A percentile compares a stretch with the other conserved stretches of the same genome.
phyloP scores from a whole-genome alignment of 2,888 invertebrate genomes.

The Apantesis nais region DNA sequence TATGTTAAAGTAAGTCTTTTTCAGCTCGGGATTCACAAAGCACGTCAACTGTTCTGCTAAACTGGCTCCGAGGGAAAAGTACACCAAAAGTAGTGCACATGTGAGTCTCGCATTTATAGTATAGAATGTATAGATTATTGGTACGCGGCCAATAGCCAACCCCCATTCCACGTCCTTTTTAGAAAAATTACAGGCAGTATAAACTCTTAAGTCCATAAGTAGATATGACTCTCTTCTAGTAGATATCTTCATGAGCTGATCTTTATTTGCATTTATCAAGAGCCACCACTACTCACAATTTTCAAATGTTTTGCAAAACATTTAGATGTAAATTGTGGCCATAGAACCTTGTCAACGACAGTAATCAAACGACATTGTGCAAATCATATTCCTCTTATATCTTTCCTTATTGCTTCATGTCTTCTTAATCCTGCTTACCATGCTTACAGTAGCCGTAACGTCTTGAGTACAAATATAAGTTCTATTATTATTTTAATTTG shows the following conservation, averaged over 20 bases:
- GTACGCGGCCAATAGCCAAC: slow-evolving; percentile 35
- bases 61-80: slow-evolving; percentile 93
- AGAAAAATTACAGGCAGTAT: slow-evolving; percentile 15
- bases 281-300: slow-evolving; percentile 65
- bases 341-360: slow-evolving; percentile 58
- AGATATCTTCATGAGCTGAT: slow-evolving; percentile 24
- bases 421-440: slow-evolving; percentile 24
- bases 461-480: background rate
- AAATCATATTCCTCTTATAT: slow-evolving; percentile 24
- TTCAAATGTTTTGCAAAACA: slow-evolving; percentile 64
- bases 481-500: background rate
- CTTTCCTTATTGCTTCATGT: background rate
- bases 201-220: slow-evolving; percentile 14
- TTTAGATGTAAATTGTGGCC: slow-evolving; percentile 59
- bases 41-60: slow-evolving; percentile 91
- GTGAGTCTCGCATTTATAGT: slow-evolving; percentile 61
- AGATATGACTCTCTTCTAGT: slow-evolving; percentile 9
- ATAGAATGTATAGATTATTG: slow-evolving; percentile 28
- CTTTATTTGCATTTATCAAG: slow-evolving; percentile 59
- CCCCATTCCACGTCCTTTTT: slow-evolving; percentile 21
- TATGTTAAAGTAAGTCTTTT: slow-evolving; percentile 53
- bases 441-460: background rate
- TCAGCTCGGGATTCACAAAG: slow-evolving; percentile 92
- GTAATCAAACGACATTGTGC: slow-evolving; percentile 34
- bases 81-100: slow-evolving; percentile 87